These are phyloP conservation scores for Hypotaenidia okinawae DNA, from an alignment of 2,797 vertebrate species.

Conservation along the genomic window DNA sequence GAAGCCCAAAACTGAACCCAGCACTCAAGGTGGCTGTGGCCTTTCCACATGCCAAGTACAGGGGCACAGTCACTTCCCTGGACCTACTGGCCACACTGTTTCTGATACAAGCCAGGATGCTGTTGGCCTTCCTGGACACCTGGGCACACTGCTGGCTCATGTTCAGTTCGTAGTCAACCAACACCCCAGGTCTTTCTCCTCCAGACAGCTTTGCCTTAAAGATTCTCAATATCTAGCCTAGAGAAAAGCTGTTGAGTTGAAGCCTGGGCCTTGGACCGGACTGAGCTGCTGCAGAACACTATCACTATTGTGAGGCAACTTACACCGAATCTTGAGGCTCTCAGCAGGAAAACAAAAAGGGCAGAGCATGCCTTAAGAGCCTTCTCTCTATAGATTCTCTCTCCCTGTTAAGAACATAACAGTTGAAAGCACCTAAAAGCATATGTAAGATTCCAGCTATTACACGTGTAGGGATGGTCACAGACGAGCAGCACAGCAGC, in stretches of 20 bases:
- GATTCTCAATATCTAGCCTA: neutral
- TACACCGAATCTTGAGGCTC: neutral
- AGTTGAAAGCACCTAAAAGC: slow-evolving; percentile 7
- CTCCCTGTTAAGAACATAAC: neutral
- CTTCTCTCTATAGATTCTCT: neutral
- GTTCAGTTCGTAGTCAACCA: too few species aligned
- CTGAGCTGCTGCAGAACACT: neutral
- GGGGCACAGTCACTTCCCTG: too few species aligned
- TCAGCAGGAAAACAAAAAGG: neutral
- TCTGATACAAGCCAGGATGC: too few species aligned
- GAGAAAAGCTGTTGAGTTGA: neutral
- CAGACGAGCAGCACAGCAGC: neutral
- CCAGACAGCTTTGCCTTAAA: neutral
- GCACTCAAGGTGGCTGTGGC: too few species aligned
- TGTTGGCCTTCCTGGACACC: too few species aligned
- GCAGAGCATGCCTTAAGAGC: neutral
- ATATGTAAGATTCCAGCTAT: neutral
- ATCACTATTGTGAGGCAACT: neutral
- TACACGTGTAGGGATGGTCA: neutral
- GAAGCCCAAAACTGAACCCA: too few species aligned
- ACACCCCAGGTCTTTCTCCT: too few species aligned
- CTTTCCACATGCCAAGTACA: too few species aligned
- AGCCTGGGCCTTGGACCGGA: neutral
- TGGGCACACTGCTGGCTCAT: too few species aligned
- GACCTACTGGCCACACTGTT: too few species aligned